Evolutionary conservation across 1,140 invertebrate genomes (phyloP), one percentile per base, ranked within the genome.

Genomic region (Hirudo medicinalis): DNA sequence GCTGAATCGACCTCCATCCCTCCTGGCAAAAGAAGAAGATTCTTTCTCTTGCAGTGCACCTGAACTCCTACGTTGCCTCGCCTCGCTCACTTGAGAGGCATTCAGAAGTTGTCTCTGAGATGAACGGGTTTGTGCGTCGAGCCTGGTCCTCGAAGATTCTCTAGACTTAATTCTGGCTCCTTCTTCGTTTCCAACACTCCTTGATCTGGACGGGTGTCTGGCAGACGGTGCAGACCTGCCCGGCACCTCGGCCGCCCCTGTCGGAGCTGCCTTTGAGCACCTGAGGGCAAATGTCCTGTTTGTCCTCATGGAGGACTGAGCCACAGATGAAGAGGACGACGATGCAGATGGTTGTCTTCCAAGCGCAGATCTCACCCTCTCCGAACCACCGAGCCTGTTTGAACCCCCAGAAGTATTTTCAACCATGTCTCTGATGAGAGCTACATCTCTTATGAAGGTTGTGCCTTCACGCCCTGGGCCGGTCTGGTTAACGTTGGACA

Each of bases 1-100:
- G 53, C 69, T 70, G 69, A 49, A 70, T 2, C 69, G 69, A 25
- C 69, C 69, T 11, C 69, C 69, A 25, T 70, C 69, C 40, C 29
- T 70, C 22, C 69, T 36, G n/a, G 25, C n/a, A n/a, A 70, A 70
- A 15, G 43, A 5, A 53, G 19, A 19, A 11, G 49, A 5, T 70
- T 20, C 69, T 19, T 49, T 27, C 22, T 20, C 32, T 49, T 49
- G 53, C 25, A 70, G 5, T 19, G 57, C 29, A 25, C 29, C 57
- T 13, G 57, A 63, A 22, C 57, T 22, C 57, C 57, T 63, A 13
- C 22, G 22, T n/a, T 22, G 22, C 29, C 22, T 22, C 4, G 29
- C 19, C 11, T 32, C 29, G 19, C 22, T 63, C 29, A 15, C 9
- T 25, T 13, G 29, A 32, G 57, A 25, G 22, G 55, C n/a, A 60